Conservation (phyloP, 2,888 invertebrate species). For the Caenorhabditis afra region DNA sequence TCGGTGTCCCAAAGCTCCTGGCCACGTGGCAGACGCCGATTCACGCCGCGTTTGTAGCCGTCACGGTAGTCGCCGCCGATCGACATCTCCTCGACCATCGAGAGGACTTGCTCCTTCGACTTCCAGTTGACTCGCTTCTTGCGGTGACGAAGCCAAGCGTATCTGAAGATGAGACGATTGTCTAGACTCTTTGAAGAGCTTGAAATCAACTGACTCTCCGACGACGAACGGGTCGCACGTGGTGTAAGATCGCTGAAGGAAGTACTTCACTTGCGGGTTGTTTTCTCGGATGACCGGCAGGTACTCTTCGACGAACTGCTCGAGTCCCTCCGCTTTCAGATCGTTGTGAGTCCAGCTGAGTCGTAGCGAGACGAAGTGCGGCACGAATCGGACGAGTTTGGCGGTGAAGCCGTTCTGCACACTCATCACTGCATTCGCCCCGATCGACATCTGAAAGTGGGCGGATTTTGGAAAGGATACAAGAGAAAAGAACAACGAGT, state of each 20-base stretch:
- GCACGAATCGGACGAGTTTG: conserved; percentile 69
- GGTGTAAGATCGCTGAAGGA: conserved; percentile 65
- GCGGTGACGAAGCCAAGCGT: conserved; percentile 68
- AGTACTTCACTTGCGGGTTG: conserved; percentile 55
- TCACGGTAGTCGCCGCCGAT: conserved; percentile 77
- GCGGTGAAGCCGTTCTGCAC: conserved; percentile 71
- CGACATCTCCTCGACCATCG: conserved; percentile 78
- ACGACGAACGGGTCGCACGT: conserved; percentile 79
- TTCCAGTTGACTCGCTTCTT: conserved; percentile 73
- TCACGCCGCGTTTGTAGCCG: conserved; percentile 74
- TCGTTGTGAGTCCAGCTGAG: conserved; percentile 77
- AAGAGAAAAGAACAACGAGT: neutral
- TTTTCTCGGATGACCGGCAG: conserved; percentile 74
- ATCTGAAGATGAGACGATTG: conserved; percentile 59
- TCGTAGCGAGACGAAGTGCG: conserved; percentile 74
- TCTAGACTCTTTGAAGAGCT: neutral
- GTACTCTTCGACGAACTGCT: conserved; percentile 78
- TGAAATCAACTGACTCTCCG: conserved; percentile 71
- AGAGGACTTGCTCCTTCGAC: conserved; percentile 74
- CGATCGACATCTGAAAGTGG: conserved; percentile 69
- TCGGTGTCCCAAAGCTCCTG: conserved; percentile 78
- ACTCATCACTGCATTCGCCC: conserved; percentile 70
- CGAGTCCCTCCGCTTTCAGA: conserved; percentile 76
- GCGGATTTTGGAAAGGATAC: neutral
- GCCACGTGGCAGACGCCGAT: conserved; percentile 76